Percentiles rank a stretch among this genome's conserved stretches.
Evolutionary conservation across 2,888 invertebrate genomes (phyloP).

Genomic region (Eupithecia vulgata): DNA sequence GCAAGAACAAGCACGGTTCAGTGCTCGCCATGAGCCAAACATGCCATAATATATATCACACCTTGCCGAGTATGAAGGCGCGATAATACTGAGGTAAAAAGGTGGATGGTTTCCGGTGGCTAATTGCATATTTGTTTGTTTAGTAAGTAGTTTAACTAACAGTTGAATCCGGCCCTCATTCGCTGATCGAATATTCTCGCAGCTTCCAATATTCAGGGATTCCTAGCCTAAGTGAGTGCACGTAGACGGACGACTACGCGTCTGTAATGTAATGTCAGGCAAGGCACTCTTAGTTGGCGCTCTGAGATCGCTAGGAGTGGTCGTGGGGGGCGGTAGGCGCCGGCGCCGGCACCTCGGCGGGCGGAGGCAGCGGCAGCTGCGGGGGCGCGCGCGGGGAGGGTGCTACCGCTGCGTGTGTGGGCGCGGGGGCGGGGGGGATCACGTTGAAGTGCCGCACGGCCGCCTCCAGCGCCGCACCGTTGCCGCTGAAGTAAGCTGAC

Average conservation of each 20-base stretch:
- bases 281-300: background rate
- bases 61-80: background rate
- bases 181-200: background rate
- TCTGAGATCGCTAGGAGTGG: background rate
- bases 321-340: background rate
- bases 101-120: background rate
- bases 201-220: background rate
- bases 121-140: background rate
- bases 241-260: background rate
- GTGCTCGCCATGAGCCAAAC: background rate
- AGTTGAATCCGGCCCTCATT: background rate
- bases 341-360: conserved; percentile 5
- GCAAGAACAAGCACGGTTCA: background rate
- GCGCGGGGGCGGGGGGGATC: conserved; percentile 70
- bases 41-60: background rate
- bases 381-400: conserved; percentile 28
- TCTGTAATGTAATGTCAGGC: background rate
- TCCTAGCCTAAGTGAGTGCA: background rate
- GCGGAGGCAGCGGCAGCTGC: conserved; percentile 13
- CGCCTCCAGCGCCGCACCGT: conserved; percentile 95
- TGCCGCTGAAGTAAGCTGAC: conserved; percentile 98
- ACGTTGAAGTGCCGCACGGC: conserved; percentile 98
- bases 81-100: background rate
- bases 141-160: background rate
- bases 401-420: conserved; percentile 34